phyloP scores from a whole-genome alignment of 1,140 invertebrate species.

The Monochamus saltuarius region DNA sequence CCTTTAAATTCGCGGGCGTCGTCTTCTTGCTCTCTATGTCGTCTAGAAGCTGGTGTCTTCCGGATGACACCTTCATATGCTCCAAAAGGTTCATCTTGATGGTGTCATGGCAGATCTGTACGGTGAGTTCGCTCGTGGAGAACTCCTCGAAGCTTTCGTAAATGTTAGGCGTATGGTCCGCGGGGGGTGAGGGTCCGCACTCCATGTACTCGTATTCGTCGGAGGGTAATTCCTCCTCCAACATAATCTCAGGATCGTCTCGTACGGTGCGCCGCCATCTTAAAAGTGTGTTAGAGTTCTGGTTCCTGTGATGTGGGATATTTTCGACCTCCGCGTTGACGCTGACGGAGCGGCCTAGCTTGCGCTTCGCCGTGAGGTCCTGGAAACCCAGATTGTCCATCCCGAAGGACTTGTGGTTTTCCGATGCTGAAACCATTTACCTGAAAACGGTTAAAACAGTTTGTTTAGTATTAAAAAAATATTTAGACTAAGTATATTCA shows the following conservation, averaged over 20 bases:
- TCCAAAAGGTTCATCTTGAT: constrained; percentile 69
- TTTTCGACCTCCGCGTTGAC: constrained; percentile 47
- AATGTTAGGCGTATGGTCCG: constrained; percentile 72
- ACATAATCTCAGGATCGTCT: constrained; percentile 60
- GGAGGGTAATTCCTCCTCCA: constrained; percentile 64
- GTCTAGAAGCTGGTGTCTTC: constrained; percentile 65
- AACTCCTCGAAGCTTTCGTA: constrained; percentile 74
- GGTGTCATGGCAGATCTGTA: constrained; percentile 73
- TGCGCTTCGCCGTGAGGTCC: constrained; percentile 42
- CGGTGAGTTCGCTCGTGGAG: constrained; percentile 63
- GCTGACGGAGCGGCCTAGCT: constrained; percentile 49
- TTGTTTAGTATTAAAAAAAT: no score
- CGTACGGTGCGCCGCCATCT: constrained; percentile 48
- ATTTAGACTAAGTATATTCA: no score
- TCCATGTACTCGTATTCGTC: constrained; percentile 72
- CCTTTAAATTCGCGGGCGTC: constrained; percentile 56
- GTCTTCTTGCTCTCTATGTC: constrained; percentile 68
- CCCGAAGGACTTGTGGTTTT: constrained; percentile 36
- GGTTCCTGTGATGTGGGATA: constrained; percentile 48
- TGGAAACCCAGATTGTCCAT: constrained; percentile 55
- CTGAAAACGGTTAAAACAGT: constrained; percentile 19
- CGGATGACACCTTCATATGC: constrained; percentile 66
- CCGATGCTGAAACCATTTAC: constrained; percentile 45
- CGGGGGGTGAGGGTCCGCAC: constrained; percentile 69
- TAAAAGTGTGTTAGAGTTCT: constrained; percentile 32